These are phyloP conservation scores for Bursaphelenchus okinawaensis DNA, from an alignment of 2,888 invertebrate species.

Conservation along the genomic window DNA sequence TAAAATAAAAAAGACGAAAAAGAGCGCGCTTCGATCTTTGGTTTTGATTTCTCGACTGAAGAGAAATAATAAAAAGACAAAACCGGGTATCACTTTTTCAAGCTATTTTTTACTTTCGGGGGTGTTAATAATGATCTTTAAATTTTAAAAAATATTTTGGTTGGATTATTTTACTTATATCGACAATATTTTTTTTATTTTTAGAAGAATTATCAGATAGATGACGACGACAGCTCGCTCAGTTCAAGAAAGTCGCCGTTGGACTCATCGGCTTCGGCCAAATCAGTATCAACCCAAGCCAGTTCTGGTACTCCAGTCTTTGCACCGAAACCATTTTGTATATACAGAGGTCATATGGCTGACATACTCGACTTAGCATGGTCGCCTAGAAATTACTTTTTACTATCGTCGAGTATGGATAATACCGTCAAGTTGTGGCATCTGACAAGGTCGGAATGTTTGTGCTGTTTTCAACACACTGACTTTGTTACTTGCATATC, in stretches of 20 bases:
- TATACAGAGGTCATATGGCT: conserved; percentile 78
- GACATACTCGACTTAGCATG: conserved; percentile 93
- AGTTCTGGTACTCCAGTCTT: conserved; percentile 23
- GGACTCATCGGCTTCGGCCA: conserved; percentile 12
- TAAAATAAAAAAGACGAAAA: not conserved
- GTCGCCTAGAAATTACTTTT: conserved; percentile 70
- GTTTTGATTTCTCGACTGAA: not conserved
- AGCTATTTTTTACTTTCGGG: not conserved
- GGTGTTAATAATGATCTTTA: not conserved
- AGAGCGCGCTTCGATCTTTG: conserved; percentile 7
- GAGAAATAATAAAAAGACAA: too few species aligned
- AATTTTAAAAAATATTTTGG: not conserved
- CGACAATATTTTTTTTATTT: not conserved
- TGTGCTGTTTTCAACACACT: conserved; percentile 97
- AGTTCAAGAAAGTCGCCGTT: conserved; percentile 9
- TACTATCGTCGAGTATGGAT: conserved; percentile 55
- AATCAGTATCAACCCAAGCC: conserved; percentile 8
- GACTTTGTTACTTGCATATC: conserved; percentile 98
- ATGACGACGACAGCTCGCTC: conserved; percentile 14
- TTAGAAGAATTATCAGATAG: not conserved
- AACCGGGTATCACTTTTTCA: not conserved
- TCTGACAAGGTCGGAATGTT: conserved; percentile 88
- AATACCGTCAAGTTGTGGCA: conserved; percentile 94
- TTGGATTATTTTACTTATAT: not conserved
- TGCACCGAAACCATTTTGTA: conserved; percentile 44